Base-by-base conservation (phyloP, 2,888 invertebrate species). In the Watsonalla cultraria region DNA sequence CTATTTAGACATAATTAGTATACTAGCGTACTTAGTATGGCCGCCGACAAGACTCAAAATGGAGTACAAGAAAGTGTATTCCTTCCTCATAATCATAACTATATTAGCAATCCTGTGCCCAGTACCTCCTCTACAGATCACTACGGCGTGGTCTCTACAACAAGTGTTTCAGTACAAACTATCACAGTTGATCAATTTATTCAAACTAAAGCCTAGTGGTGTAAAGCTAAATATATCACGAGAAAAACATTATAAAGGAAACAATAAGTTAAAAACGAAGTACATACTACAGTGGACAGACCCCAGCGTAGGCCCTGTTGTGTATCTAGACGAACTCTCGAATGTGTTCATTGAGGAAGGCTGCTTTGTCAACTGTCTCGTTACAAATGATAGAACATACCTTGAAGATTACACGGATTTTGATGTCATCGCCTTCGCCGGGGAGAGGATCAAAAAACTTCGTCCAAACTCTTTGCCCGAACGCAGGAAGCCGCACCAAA, bases 231-330 rank as follows among this genome's bases (percentile, higher is more conserved):
- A 37, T 7, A 37, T 37, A 37, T 7, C 8, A 37, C 7, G 37
- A 7, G 9, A 5, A 42, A 42, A 42, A 8, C 0, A 2, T 7
- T 7, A 5, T 11, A 5, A 11, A 0, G 42, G 5, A 42, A 0
- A 42, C 0, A 42, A 11, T 42, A 42, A 42, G 42, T 11, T 11
- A 11, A 37, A 15, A 37, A 13, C 77, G 5, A 83, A 80, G 64
- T 74, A 81, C 53, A 75, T 86, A 55, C 60, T 85, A 45, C 64
- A 73, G 54, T 86, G 84, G 85, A 82, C 84, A 2, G 57, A 65
- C 4, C 56, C 72, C 7, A 55, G 58, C 7, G 64, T 53, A 6
- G 70, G 76, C 6, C 84, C 84, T 0, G 77, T 80, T 53, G 57
- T 65, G 7, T 78, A 65, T 46, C 70, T 87, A 58, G 66, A 66